These are phyloP conservation scores for Amblyraja radiata DNA, from an alignment of 2,797 vertebrate species.

Conservation along the genomic window DNA sequence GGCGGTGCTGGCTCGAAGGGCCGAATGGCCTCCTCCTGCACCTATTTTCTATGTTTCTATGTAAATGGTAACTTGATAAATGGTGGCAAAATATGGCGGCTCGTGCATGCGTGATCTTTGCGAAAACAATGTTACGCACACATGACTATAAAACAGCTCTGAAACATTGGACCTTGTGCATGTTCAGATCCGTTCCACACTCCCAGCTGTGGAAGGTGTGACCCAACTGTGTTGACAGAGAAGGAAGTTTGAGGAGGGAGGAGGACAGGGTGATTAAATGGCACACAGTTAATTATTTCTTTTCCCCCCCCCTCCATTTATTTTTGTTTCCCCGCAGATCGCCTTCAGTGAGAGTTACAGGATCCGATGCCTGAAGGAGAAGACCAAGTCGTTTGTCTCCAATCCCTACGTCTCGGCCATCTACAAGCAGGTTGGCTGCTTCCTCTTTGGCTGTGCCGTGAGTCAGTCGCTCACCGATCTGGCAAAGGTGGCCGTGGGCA, in stretches of 20 bases:
- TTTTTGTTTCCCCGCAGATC: conserved; percentile 50
- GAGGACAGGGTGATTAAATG: not conserved
- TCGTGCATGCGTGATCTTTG: too few relatives aligned
- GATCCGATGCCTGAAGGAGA: conserved; percentile 51
- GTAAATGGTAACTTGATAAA: too few relatives aligned
- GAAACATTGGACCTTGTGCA: not conserved
- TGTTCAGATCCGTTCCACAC: not conserved
- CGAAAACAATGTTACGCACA: too few relatives aligned
- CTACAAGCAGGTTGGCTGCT: conserved; percentile 69
- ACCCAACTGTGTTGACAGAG: not conserved
- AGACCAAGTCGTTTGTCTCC: conserved; percentile 53
- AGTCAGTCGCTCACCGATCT: conserved; percentile 69
- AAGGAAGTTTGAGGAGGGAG: not conserved
- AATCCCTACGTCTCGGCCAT: conserved; percentile 60
- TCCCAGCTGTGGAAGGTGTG: not conserved
- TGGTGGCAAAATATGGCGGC: too few relatives aligned
- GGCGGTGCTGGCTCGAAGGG: too few relatives aligned
- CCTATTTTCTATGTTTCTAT: too few relatives aligned
- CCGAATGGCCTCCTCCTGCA: too few relatives aligned
- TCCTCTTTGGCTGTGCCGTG: conserved; percentile 63
- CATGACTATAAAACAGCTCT: too few relatives aligned
- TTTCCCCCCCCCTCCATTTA: not conserved
- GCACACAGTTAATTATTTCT: not conserved
- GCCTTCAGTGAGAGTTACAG: conserved; percentile 61
- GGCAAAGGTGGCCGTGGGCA: conserved; percentile 67